Base-by-base conservation (phyloP, 2,113 vertebrate species). In the Corythornis madagascariensis region DNA sequence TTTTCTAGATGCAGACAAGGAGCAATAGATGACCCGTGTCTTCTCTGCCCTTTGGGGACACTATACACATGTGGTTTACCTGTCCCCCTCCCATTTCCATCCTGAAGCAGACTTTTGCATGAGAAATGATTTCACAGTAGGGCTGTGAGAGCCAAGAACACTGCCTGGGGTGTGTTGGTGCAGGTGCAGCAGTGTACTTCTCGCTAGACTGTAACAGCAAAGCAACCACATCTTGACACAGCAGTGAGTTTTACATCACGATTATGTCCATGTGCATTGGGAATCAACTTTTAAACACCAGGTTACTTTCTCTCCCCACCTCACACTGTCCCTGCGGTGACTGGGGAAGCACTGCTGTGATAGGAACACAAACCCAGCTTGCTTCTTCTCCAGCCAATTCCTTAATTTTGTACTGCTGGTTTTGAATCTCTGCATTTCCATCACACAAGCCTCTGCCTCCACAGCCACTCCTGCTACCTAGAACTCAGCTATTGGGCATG, bases 231-330 rank as follows among this genome's bases (percentile, higher is more conserved):
- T 17, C 66, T 19, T 4, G 24, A 45, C 33, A 28, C 1, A 75
- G 86, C 50, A 56, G 59, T 55, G 11, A 53, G 50, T 11, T 88
- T 50, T 47, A 52, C 21, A 63, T 40, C 50, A 76, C 55, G 31
- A 66, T 83, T 47, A 80, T 0, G 0, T 63, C 71, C 71, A 19
- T 4, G 16, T 31, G 28, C 33, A 52, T 3, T 40, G 43, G 63
- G 63, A 85, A 93, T 38, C 55, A 83, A 38, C 71, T 95, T 89
- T 79, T 18, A 85, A 96, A 91, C 28, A 38, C 29, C 8, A 25
- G 13, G 50, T 60, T 40, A 38, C 67, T 83, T 86, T 89, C 47
- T 29, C 38, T 80, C 89, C 60, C 13, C 61, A 85, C 47, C 14
- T 80, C 26, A 28, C 69, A 24, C 7, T 59, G 61, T 87, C n/a